phyloP scores from a whole-genome alignment of 2,113 vertebrate species.

The Osmerus mordax region DNA sequence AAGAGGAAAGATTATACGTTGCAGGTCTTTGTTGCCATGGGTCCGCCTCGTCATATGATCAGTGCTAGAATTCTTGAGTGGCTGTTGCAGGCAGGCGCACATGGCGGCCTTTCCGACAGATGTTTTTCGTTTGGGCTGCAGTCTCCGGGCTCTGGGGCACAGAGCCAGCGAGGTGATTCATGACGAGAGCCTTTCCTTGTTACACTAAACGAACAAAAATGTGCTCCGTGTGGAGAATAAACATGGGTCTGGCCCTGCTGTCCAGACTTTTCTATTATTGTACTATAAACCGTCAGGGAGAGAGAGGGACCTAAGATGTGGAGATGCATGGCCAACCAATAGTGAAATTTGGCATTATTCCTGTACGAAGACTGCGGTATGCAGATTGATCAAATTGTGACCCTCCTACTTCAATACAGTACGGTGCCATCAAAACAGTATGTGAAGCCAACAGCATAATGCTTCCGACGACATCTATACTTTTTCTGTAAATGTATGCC shows the following conservation, averaged over 20 bases:
- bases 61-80: constrained; percentile 56
- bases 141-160: constrained; percentile 49
- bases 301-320: constrained; percentile 20
- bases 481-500: no score
- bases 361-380: not conserved
- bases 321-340: not conserved
- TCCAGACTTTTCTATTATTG: constrained; percentile 27
- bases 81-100: constrained; percentile 63
- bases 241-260: constrained; percentile 42
- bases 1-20: constrained; percentile 28
- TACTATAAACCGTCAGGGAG: constrained; percentile 18
- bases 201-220: constrained; percentile 53
- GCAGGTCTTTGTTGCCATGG: constrained; percentile 38
- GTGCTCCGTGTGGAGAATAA: constrained; percentile 45
- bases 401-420: no score
- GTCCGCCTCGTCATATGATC: constrained; percentile 65
- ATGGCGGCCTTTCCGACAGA: constrained; percentile 68
- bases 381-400: not conserved
- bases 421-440: no score
- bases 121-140: constrained; percentile 74
- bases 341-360: not conserved
- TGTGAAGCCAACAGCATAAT: no score
- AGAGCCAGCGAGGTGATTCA: constrained; percentile 71
- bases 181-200: constrained; percentile 60
- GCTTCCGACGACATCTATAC: no score